Percentiles rank a stretch among this genome's conserved stretches.
phyloP scores from a whole-genome alignment of 1,140 invertebrate genomes.

The Odontomachus brunneus region DNA sequence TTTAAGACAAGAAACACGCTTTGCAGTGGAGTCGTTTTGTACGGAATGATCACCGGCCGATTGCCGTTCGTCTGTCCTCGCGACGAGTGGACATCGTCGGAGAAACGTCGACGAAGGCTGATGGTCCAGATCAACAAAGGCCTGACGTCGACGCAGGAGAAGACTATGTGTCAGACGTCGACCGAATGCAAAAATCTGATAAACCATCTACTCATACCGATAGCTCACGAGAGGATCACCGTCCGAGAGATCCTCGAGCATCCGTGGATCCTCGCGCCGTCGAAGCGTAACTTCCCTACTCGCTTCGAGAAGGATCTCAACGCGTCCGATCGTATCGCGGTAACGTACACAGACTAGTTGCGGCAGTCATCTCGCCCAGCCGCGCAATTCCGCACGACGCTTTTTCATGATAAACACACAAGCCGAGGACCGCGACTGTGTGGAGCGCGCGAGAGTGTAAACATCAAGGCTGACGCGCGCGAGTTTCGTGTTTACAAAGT shows the following conservation, averaged over 20 bases:
- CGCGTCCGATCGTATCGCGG: slow-evolving; percentile 39
- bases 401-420: too few relatives aligned
- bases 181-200: slow-evolving; percentile 81
- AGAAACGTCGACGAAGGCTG: slow-evolving; percentile 87
- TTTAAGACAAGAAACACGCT: not conserved
- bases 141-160: slow-evolving; percentile 84
- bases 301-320: slow-evolving; percentile 30
- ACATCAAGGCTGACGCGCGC: too few relatives aligned
- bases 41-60: slow-evolving; percentile 89
- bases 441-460: too few relatives aligned
- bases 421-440: too few relatives aligned
- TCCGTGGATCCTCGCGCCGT: slow-evolving; percentile 80
- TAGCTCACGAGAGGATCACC: slow-evolving; percentile 82
- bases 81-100: slow-evolving; percentile 84
- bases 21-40: slow-evolving; percentile 88
- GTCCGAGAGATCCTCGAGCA: slow-evolving; percentile 84
- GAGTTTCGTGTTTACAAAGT: too few relatives aligned
- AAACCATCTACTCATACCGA: slow-evolving; percentile 82
- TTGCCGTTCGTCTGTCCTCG: slow-evolving; percentile 87
- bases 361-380: not conserved
- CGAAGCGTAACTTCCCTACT: slow-evolving; percentile 28
- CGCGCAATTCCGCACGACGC: not conserved
- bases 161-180: slow-evolving; percentile 66
- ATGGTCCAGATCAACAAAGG: slow-evolving; percentile 88
- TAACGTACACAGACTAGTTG: slow-evolving; percentile 24